A percentile compares a stretch with the other conserved stretches of the same genome.
Evolutionary conservation across 2,888 invertebrate species (phyloP).

Genomic region (Pyrgus malvae): DNA sequence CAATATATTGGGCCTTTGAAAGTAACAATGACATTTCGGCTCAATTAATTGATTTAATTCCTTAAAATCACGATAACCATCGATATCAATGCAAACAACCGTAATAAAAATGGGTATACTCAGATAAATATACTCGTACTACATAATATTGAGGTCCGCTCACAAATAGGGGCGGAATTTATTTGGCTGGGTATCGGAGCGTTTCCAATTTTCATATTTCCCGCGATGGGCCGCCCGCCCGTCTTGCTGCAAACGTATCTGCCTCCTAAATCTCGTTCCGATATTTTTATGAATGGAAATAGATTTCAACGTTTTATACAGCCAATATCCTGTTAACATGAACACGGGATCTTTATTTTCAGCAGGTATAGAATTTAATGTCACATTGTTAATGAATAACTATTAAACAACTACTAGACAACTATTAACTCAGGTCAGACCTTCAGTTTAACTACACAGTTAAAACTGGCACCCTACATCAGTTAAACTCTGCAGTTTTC

Average conservation of each 20-base stretch:
- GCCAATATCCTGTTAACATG: conserved; percentile 33
- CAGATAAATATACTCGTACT: conserved; percentile 31
- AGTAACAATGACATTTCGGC: too few relatives aligned
- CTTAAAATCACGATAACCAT: neutral
- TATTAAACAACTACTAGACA: too few relatives aligned
- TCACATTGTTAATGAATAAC: too few relatives aligned
- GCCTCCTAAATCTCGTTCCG: conserved; percentile 58
- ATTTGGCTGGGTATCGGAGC: conserved; percentile 58
- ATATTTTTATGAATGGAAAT: conserved; percentile 68
- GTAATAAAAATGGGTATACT: neutral
- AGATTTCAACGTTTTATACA: conserved; percentile 49
- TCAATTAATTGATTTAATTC: too few relatives aligned
- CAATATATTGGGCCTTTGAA: too few relatives aligned
- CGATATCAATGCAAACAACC: neutral
- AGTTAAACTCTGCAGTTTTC: too few relatives aligned
- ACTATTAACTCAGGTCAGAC: too few relatives aligned
- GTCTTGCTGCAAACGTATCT: conserved; percentile 44
- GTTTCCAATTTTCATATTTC: conserved; percentile 80
- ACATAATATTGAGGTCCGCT: conserved; percentile 53
- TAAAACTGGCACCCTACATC: too few relatives aligned
- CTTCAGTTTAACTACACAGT: too few relatives aligned
- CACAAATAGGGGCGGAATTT: conserved; percentile 70
- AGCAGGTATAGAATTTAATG: too few relatives aligned
- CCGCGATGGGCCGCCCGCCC: conserved; percentile 54
- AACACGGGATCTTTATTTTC: neutral